A percentile compares a stretch with the other conserved stretches of the same genome.
Conservation (phyloP, 2,888 invertebrate genomes). For the Vesta saturnalis region DNA sequence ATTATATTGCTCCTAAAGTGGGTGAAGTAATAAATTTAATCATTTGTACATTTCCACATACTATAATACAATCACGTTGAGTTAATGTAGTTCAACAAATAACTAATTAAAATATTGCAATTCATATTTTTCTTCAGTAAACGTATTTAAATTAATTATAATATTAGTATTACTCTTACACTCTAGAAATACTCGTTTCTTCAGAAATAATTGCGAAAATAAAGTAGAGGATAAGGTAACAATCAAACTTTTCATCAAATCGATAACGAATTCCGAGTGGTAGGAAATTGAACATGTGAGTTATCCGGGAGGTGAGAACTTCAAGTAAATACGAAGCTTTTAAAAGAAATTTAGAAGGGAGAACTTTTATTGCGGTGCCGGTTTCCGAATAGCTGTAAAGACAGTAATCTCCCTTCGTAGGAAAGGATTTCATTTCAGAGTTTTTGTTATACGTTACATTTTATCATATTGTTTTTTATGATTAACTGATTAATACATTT, state of each 20-base stretch:
- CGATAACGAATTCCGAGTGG: constrained; percentile 27
- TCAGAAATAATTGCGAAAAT: too few relatives aligned
- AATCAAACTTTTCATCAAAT: constrained; percentile 17
- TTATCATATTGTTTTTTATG: constrained; percentile 20
- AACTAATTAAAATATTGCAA: too few relatives aligned
- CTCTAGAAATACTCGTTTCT: too few relatives aligned
- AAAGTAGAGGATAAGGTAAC: background rate
- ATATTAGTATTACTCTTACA: too few relatives aligned
- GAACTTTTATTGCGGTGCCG: constrained; percentile 36
- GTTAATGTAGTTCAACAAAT: too few relatives aligned
- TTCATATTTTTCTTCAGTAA: too few relatives aligned
- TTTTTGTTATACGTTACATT: constrained; percentile 29
- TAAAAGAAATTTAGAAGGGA: constrained; percentile 36
- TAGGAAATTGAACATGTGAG: constrained; percentile 35
- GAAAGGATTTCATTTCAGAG: constrained; percentile 33
- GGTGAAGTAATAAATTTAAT: too few relatives aligned
- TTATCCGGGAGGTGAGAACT: constrained; percentile 37
- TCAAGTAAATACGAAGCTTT: constrained; percentile 36
- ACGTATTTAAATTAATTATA: too few relatives aligned
- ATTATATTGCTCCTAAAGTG: too few relatives aligned
- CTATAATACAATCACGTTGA: too few relatives aligned
- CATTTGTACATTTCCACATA: too few relatives aligned
- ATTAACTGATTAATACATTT: background rate
- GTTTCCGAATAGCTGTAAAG: constrained; percentile 37
- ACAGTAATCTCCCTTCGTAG: constrained; percentile 30